phyloP scores from a whole-genome alignment of 2,888 invertebrate genomes.

The Drosophila sordidula region DNA sequence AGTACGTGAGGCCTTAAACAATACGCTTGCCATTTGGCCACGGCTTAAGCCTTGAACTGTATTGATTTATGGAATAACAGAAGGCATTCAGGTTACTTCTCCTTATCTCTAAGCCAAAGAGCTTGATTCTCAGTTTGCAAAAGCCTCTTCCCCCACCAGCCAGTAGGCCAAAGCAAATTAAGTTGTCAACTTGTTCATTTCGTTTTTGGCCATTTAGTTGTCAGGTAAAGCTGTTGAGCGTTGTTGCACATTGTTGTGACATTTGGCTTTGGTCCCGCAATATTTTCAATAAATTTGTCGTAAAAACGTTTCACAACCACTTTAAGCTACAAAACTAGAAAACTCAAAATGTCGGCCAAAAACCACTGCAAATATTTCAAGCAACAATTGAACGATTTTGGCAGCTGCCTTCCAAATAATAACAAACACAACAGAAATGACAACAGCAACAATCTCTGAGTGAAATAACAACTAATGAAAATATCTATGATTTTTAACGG shows the following conservation, averaged over 20 bases:
- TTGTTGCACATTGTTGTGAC: slow-evolving; percentile 41
- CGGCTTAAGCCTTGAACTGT: slow-evolving; percentile 2
- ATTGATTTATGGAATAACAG: slow-evolving; percentile 13
- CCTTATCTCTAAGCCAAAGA: too few relatives aligned
- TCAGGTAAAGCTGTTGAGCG: slow-evolving; percentile 54
- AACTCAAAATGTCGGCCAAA: slow-evolving; percentile 21
- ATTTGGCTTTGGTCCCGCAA: slow-evolving; percentile 24
- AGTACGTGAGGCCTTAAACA: slow-evolving; percentile 4
- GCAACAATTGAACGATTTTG: slow-evolving; percentile 37
- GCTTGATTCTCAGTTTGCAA: too few relatives aligned
- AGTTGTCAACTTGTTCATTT: slow-evolving; percentile 24
- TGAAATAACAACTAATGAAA: slow-evolving; percentile 50
- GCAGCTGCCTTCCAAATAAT: slow-evolving; percentile 12
- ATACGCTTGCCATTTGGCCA: slow-evolving; percentile 5
- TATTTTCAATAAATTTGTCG: slow-evolving; percentile 68
- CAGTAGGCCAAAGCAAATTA: slow-evolving; percentile 40
- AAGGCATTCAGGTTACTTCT: slow-evolving; percentile 7
- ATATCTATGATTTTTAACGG: slow-evolving; percentile 58
- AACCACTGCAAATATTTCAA: slow-evolving; percentile 40
- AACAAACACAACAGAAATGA: slow-evolving; percentile 14
- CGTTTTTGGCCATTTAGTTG: slow-evolving; percentile 38
- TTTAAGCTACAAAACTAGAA: slow-evolving; percentile 33
- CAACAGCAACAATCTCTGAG: slow-evolving; percentile 12
- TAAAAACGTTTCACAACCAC: slow-evolving; percentile 52
- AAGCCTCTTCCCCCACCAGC: neutral